Evolutionary conservation across 2,888 invertebrate genomes (phyloP).

Genomic region (Sphaerophoria taeniata): DNA sequence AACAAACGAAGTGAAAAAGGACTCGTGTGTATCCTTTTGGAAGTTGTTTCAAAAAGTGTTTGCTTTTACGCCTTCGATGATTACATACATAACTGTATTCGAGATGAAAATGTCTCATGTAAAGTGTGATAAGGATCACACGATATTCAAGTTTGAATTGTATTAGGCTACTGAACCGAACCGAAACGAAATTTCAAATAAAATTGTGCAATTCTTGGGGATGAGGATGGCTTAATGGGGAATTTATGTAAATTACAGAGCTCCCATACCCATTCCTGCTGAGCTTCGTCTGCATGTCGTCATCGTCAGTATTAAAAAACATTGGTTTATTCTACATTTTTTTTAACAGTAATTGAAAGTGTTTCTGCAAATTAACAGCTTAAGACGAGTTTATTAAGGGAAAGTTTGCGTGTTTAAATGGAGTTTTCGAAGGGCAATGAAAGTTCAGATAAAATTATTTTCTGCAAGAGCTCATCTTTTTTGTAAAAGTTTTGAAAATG

Average conservation of each 20-base stretch:
- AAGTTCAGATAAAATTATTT: not conserved
- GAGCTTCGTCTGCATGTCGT: not conserved
- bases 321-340: conserved; percentile 22
- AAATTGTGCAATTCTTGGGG: too few species aligned
- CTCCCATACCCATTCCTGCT: not conserved
- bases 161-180: conserved; percentile 7
- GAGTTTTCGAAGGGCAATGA: not conserved
- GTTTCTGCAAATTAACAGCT: conserved; percentile 25
- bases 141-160: conserved; percentile 21
- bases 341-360: conserved; percentile 1
- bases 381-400: conserved; percentile 10
- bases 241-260: not conserved
- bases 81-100: conserved; percentile 25
- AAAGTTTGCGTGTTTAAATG: conserved; percentile 9
- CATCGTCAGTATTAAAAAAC: not conserved
- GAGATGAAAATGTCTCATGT: conserved; percentile 11
- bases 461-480: not conserved
- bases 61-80: conserved; percentile 29
- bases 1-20: not conserved
- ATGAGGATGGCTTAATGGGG: not conserved
- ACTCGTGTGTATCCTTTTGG: conserved; percentile 15
- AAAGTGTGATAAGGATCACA: conserved; percentile 9
- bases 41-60: conserved; percentile 29
- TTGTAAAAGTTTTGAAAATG: not conserved
- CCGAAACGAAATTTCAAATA: not conserved